Base-by-base conservation (phyloP, 2,797 vertebrate species). In the Danio choprae region DNA sequence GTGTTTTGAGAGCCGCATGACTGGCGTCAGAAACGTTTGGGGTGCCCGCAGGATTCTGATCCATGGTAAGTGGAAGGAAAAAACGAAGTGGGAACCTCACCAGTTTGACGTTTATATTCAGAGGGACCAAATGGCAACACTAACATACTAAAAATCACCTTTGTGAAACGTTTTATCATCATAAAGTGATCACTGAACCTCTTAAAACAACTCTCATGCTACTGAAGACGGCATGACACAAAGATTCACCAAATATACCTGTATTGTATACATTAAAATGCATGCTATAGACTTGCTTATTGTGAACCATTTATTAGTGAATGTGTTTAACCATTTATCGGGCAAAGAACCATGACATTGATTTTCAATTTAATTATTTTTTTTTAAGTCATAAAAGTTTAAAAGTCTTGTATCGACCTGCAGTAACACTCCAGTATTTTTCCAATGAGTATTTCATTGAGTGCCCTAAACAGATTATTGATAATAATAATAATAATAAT, bases 1-100 rank as follows among this genome's bases (percentile, higher is more conserved):
- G 29, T 72, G 67, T 77, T 86, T 78, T 74, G 65, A 81, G 65
- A 85, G 73, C 53, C 51, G 13, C 48, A 65, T 75, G 74, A 70
- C 65, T 86, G 86, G 83, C 76, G 64, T 85, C 87, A 87, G 71
- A 82, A 63, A 53, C 15, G 4, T 40, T 64, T 22, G 20, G 46
- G 65, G 44, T 10, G 9, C 77, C 67, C 77, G 20, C 56, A 79
- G 58, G 13, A 79, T 79, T 79, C 46, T 13, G 18, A 53, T 53
- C 55, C 46, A 53, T 79, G 56, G 46, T 36, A 70, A 36, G 65
- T 16, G 58, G 53, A 44, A 16, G 29, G 53, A n/a, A 46, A 58
- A 69, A 69, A 59, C 41, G 11, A 68, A 59, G 46, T 13, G 15
- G 6, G n/a, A 56, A 5, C 53, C 18, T 67, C 51, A 41, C 29